Conservation (phyloP, 1,140 invertebrate genomes). For the Drosophila nannoptera region DNA sequence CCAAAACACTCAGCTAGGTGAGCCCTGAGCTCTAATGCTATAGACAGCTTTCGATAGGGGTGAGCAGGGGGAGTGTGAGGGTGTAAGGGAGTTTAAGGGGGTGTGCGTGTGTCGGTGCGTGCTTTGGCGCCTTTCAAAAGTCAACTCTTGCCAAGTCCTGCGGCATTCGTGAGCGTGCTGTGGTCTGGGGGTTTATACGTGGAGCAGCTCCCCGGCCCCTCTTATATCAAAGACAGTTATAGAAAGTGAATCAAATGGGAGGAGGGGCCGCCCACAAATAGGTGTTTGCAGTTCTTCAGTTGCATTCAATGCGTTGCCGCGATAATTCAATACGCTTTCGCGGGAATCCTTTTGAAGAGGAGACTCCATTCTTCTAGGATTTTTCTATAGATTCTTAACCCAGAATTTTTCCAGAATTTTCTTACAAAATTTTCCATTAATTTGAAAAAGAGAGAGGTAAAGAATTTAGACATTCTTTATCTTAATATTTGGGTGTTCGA, state of each 20-base stretch:
- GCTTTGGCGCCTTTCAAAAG: slow-evolving; percentile 37
- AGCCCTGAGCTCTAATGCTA: slow-evolving; percentile 13
- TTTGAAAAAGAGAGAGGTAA: no score
- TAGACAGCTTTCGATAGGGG: neutral
- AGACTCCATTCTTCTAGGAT: neutral
- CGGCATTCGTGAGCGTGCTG: slow-evolving; percentile 4
- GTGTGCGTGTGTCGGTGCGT: slow-evolving; percentile 1
- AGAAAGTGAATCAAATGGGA: neutral
- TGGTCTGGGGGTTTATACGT: slow-evolving; percentile 20
- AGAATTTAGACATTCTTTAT: no score
- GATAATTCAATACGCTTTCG: no score
- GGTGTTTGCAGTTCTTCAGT: no score
- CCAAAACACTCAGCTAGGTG: slow-evolving; percentile 69
- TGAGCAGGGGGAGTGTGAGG: neutral
- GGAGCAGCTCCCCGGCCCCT: neutral
- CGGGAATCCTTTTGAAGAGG: neutral
- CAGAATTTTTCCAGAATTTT: no score
- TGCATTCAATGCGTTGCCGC: no score
- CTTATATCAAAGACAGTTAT: neutral
- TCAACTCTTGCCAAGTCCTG: slow-evolving; percentile 39
- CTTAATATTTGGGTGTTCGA: neutral
- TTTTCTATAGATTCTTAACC: no score
- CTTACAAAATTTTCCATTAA: neutral
- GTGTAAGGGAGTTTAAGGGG: neutral
- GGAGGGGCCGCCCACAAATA: no score